These are phyloP conservation scores for Odocoileus hemionus DNA, from an alignment of 2,113 vertebrate genomes.

Conservation along the genomic window DNA sequence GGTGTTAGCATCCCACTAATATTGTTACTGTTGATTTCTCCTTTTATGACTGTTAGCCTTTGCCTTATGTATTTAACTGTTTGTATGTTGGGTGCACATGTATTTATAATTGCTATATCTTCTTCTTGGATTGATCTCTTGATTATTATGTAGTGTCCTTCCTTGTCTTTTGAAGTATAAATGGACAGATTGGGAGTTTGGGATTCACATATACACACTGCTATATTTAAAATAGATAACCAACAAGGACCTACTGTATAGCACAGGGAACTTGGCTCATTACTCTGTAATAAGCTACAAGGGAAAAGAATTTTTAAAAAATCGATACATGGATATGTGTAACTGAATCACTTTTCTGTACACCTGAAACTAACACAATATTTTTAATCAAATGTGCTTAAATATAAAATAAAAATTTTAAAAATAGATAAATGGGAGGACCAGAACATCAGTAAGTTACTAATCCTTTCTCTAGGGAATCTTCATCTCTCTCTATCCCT, in stretches of 20 bases:
- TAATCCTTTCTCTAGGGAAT: background rate
- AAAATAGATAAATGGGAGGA: background rate
- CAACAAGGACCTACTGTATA: background rate
- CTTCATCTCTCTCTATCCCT: background rate
- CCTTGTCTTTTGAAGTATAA: background rate
- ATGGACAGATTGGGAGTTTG: background rate
- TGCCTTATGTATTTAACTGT: background rate
- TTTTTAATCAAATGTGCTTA: background rate
- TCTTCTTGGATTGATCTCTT: background rate
- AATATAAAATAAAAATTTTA: background rate
- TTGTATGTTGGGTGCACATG: background rate
- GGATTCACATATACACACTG: background rate
- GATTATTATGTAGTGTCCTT: background rate
- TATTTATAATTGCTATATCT: background rate
- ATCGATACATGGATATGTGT: background rate
- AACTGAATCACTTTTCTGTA: background rate
- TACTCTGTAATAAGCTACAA: background rate
- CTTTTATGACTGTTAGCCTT: background rate
- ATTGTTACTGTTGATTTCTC: background rate
- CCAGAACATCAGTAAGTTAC: background rate
- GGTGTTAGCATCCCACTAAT: rapidly evolving
- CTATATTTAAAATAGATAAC: background rate
- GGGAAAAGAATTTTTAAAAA: background rate
- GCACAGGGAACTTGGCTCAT: background rate
- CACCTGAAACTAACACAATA: background rate